A percentile compares a stretch with the other conserved stretches of the same genome.
These are phyloP conservation scores for Hirtodrosophila duncani DNA, from an alignment of 2,888 invertebrate species.

Conservation along the genomic window DNA sequence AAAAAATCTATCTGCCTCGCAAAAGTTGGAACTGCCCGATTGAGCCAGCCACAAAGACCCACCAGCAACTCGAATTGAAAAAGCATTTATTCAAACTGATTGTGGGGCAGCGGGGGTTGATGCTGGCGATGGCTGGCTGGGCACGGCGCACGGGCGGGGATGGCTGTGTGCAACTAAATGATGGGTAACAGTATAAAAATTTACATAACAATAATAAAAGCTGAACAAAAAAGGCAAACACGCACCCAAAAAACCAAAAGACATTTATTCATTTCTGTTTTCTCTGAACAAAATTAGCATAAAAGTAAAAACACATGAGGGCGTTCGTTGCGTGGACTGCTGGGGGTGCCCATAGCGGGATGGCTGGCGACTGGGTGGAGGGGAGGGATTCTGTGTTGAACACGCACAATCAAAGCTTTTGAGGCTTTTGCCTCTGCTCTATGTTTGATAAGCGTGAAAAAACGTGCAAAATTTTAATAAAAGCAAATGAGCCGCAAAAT, in stretches of 20 bases:
- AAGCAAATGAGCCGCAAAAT: slow-evolving; percentile 69
- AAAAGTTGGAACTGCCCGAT: too few relatives aligned
- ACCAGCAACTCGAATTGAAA: slow-evolving; percentile 55
- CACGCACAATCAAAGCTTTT: slow-evolving; percentile 57
- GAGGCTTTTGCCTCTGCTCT: slow-evolving; percentile 15
- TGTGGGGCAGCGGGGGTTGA: too few relatives aligned
- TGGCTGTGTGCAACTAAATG: slow-evolving; percentile 48
- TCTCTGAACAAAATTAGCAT: slow-evolving; percentile 55
- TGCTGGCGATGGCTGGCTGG: slow-evolving; percentile 11
- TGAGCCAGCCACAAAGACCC: neutral
- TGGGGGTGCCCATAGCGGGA: neutral
- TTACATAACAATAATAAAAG: slow-evolving; percentile 69
- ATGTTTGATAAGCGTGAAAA: slow-evolving; percentile 61
- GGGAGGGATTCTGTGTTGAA: neutral
- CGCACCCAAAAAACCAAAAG: slow-evolving; percentile 40
- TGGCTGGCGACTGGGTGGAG: neutral
- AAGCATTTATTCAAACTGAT: too few relatives aligned
- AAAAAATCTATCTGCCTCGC: too few relatives aligned
- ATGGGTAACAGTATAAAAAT: slow-evolving; percentile 72
- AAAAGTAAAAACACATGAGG: slow-evolving; percentile 52
- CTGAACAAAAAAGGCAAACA: slow-evolving; percentile 35
- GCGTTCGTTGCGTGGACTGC: neutral
- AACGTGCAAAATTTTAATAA: slow-evolving; percentile 69
- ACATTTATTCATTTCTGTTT: slow-evolving; percentile 67
- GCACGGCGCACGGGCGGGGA: slow-evolving; percentile 4